Evolutionary conservation across 2,797 vertebrate genomes (phyloP).

Genomic region (Coracias cyanogaster): DNA sequence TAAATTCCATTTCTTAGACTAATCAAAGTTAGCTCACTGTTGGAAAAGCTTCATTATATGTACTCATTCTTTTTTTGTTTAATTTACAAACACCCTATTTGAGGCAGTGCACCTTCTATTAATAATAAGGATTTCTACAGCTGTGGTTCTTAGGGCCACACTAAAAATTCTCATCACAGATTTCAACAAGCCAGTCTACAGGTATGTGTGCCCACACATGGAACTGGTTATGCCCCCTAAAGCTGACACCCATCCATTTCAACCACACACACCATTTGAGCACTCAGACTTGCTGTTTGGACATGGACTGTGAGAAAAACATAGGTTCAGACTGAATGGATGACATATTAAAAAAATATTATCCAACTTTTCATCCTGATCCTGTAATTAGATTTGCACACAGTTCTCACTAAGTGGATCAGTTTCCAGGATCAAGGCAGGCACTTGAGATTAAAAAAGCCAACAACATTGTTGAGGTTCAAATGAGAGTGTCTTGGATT

Average conservation of each 20-base stretch:
- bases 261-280: not conserved
- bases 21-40: not conserved
- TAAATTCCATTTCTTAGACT: not conserved
- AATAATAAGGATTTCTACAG: not conserved
- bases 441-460: not conserved
- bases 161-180: not conserved
- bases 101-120: not conserved
- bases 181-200: not conserved
- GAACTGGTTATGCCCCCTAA: not conserved
- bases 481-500: not conserved
- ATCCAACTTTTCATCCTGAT: not conserved
- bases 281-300: not conserved
- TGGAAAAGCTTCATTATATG: not conserved
- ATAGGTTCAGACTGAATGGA: not conserved
- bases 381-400: not conserved
- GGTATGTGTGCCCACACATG: not conserved
- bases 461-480: not conserved
- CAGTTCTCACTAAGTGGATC: not conserved
- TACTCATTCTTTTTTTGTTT: not conserved
- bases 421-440: not conserved
- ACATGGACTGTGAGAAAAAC: not conserved
- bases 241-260: not conserved
- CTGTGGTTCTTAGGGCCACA: not conserved
- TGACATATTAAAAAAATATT: not conserved
- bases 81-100: not conserved